A percentile compares a stretch with the other conserved stretches of the same genome.
These are phyloP conservation scores for Onthophagus taurus DNA, from an alignment of 1,140 invertebrate genomes.

Conservation along the genomic window DNA sequence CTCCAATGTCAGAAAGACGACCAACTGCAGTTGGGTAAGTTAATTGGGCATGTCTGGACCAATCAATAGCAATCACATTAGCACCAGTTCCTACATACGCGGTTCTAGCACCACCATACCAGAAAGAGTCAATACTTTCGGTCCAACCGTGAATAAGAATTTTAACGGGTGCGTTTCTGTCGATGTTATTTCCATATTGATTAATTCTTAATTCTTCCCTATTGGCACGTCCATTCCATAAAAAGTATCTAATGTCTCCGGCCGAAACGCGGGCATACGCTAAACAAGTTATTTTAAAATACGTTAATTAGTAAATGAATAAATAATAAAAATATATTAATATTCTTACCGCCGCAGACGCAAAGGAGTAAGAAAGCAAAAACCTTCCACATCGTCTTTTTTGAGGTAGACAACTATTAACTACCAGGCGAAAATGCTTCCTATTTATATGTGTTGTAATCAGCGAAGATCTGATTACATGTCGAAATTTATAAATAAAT, in stretches of 20 bases:
- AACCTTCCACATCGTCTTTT: too few relatives aligned
- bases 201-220: background rate
- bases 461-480: too few relatives aligned
- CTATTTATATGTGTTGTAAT: too few relatives aligned
- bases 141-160: conserved; percentile 3
- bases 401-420: too few relatives aligned
- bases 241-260: background rate
- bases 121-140: conserved; percentile 1
- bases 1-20: background rate
- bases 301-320: too few relatives aligned
- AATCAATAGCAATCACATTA: conserved; percentile 10
- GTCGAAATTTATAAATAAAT: too few relatives aligned
- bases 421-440: too few relatives aligned
- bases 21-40: background rate
- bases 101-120: background rate
- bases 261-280: background rate
- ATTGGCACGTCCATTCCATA: background rate
- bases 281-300: too few relatives aligned
- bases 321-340: too few relatives aligned
- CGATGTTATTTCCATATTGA: conserved; percentile 1
- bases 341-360: too few relatives aligned
- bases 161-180: background rate
- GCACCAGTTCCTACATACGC: background rate
- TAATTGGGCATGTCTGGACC: background rate
- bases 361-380: too few relatives aligned